A percentile compares a stretch with the other conserved stretches of the same genome.
These are phyloP conservation scores for Adoxophyes honmai DNA, from an alignment of 1,140 invertebrate species.

Conservation along the genomic window DNA sequence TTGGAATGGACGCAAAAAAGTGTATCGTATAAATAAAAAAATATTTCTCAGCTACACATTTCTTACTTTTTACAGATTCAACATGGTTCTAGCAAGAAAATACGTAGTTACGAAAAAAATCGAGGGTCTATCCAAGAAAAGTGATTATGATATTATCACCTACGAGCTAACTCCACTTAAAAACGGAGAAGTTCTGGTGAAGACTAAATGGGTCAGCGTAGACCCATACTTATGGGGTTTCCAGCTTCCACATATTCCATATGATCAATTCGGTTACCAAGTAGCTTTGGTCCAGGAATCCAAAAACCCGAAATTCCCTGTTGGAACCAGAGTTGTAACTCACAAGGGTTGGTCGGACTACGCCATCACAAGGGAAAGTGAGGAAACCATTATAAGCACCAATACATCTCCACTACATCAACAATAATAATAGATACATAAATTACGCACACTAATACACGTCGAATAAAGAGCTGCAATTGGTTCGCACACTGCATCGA, in stretches of 20 bases:
- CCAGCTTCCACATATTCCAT: constrained; percentile 26
- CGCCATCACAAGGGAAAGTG: constrained; percentile 54
- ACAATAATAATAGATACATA: no score
- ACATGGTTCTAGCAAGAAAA: constrained; percentile 57
- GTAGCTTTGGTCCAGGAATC: constrained; percentile 49
- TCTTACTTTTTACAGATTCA: constrained; percentile 11
- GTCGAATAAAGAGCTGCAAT: no score
- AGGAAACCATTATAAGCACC: neutral
- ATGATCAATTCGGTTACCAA: constrained; percentile 66
- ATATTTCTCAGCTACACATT: no score
- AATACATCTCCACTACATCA: no score
- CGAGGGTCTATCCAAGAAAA: constrained; percentile 55
- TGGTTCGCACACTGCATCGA: no score
- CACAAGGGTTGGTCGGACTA: constrained; percentile 79
- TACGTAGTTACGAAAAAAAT: constrained; percentile 63
- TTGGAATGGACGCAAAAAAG: no score
- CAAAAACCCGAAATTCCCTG: constrained; percentile 68
- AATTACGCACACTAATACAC: no score
- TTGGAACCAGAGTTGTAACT: constrained; percentile 76
- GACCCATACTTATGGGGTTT: constrained; percentile 75
- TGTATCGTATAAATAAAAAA: no score
- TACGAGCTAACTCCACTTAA: constrained; percentile 59
- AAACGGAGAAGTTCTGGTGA: constrained; percentile 65
- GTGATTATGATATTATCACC: constrained; percentile 64
- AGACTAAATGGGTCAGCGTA: constrained; percentile 74